These are phyloP conservation scores for Xestoiulus laeticollis DNA, from an alignment of 2,888 invertebrate genomes.

Conservation along the genomic window DNA sequence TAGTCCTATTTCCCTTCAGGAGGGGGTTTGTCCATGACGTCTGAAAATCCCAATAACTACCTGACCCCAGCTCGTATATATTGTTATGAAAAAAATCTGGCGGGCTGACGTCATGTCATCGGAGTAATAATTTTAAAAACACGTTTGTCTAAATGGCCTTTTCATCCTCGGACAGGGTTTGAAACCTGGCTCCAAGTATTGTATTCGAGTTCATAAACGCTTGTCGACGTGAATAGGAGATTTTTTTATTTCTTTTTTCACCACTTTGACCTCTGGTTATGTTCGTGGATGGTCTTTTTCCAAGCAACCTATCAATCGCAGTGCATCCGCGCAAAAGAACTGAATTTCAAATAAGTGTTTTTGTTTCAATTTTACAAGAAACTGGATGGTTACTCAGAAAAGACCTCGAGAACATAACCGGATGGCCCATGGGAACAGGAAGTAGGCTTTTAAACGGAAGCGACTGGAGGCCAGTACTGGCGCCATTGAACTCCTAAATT, in stretches of 20 bases:
- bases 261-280: neutral
- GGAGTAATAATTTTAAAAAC: constrained; percentile 11
- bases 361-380: neutral
- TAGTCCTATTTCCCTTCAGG: neutral
- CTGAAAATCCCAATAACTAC: constrained; percentile 24
- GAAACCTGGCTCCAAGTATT: constrained; percentile 14
- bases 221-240: neutral
- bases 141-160: constrained; percentile 22
- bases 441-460: neutral
- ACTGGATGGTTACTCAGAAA: too few relatives aligned
- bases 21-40: constrained; percentile 4
- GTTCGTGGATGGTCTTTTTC: neutral
- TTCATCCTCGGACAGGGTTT: neutral
- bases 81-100: constrained; percentile 30
- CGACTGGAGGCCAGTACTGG: neutral
- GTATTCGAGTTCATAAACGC: constrained; percentile 29
- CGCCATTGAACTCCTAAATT: neutral
- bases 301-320: neutral
- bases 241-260: constrained; percentile 13
- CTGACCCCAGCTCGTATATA: neutral
- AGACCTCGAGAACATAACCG: neutral
- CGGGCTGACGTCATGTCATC: constrained; percentile 28
- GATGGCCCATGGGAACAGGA: neutral
- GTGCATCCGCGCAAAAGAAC: neutral
- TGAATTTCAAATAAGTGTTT: neutral